Conservation (phyloP, 2,888 invertebrate genomes). For the Dasypolia templi region DNA sequence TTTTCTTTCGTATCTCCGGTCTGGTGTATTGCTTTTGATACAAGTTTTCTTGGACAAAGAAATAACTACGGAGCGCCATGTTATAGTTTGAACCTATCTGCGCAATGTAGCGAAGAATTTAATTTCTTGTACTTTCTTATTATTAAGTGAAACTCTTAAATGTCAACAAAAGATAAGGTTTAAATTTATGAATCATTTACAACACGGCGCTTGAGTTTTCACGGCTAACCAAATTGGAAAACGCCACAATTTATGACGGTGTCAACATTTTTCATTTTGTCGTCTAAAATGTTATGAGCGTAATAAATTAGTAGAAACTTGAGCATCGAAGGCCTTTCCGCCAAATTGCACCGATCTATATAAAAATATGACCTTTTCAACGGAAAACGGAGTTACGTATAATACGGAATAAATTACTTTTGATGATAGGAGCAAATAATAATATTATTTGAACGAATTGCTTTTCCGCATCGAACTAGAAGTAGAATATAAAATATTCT, state of each 20-base stretch:
- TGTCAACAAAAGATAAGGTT: conserved; percentile 38
- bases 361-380: conserved; percentile 28
- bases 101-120: conserved; percentile 22
- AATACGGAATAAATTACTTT: conserved; percentile 30
- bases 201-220: conserved; percentile 12
- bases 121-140: conserved; percentile 17
- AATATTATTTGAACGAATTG: conserved; percentile 41
- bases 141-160: conserved; percentile 39
- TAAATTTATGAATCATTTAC: conserved; percentile 41
- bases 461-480: conserved; percentile 9
- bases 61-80: conserved; percentile 18
- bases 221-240: conserved; percentile 58
- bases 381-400: conserved; percentile 15
- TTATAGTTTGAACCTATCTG: conserved; percentile 13
- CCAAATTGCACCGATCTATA: conserved; percentile 40
- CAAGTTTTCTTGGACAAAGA: conserved; percentile 60
- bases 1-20: conserved; percentile 67
- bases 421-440: conserved; percentile 35
- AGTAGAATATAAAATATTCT: conserved; percentile 13
- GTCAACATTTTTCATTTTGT: conserved; percentile 60
- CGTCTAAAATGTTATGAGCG: conserved; percentile 60
- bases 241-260: conserved; percentile 51
- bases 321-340: conserved; percentile 43
- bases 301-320: conserved; percentile 58
- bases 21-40: conserved; percentile 63